Evolutionary conservation across 2,797 vertebrate species (phyloP), one percentile per base, ranked within the genome.

Genomic region (Anniella stebbinsi): DNA sequence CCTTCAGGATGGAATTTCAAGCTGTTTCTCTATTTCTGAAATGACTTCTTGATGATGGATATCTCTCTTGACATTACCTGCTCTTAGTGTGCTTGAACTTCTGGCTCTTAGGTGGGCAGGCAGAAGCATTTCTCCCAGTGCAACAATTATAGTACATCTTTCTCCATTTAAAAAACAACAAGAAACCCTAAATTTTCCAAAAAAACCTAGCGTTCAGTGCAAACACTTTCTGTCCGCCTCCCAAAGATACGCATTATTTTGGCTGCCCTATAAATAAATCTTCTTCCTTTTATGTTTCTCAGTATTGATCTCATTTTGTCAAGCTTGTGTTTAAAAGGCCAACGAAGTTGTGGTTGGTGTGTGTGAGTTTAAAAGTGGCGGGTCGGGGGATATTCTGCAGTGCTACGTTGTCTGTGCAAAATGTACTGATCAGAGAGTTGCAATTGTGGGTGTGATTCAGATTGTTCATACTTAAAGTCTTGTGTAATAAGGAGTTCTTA

Each of bases 31-130:
- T 66, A 15, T 45, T 82, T 78, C 72, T 54, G 25, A 90, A 84
- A 91, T 86, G 80, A 9, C 84, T 92, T 87, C 60, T 57, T 89
- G 84, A 51, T 92, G 78, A 57, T 84, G 67, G 15, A 75, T 70
- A 30, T 80, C 36, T 60, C 75, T 78, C 21, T 45, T 89, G 80
- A 87, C 41, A 2, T 28, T 8, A 72, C 25, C 48, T 60, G 28
- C 77, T 38, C 38, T 84, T 51, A 67, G 48, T 51, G 48, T 51
- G 48, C 70, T 57, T 81, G 70, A 90, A 80, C 60, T 51, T 72
- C 57, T 30, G 48, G 18, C 66, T 57, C 75, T 45, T 48, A 17
- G 66, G 36, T 45, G 80, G 36, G 23, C 33, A 41, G 38, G 8
- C 17, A 78, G 17, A 8, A 21, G 10, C 23, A 13, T 51, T 87